Evolutionary conservation across 2,797 vertebrate genomes (phyloP).

Genomic region (Hyperoplus lanceolatus): DNA sequence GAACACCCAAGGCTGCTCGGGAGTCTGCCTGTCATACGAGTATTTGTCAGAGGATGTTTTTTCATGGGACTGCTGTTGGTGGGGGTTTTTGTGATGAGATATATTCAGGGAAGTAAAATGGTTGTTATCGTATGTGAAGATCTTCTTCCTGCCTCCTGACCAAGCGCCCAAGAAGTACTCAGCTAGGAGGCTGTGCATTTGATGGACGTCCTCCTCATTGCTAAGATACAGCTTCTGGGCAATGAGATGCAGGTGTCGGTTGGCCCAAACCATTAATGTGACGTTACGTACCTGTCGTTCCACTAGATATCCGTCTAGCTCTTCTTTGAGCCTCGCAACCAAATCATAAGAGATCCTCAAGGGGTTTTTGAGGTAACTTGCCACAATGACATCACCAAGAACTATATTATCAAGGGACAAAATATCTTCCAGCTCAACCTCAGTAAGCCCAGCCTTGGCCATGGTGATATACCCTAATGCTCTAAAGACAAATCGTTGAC

Average conservation of each 20-base stretch:
- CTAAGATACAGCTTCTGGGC: slow-evolving; percentile 97
- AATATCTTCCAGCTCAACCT: slow-evolving; percentile 97
- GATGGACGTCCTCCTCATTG: slow-evolving; percentile 92
- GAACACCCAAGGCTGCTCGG: slow-evolving; percentile 99
- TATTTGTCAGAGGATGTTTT: slow-evolving; percentile 92
- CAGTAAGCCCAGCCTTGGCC: slow-evolving; percentile 95
- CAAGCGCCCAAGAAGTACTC: slow-evolving; percentile 99
- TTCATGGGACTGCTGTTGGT: slow-evolving; percentile 88
- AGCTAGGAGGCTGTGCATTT: slow-evolving; percentile 97
- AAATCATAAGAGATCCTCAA: slow-evolving; percentile 94
- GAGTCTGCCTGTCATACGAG: slow-evolving; percentile 95
- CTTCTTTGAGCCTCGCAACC: slow-evolving; percentile 95
- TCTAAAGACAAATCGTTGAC: slow-evolving; percentile 92
- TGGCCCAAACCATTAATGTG: slow-evolving; percentile 97
- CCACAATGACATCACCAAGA: slow-evolving; percentile 91
- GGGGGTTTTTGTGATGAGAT: slow-evolving; percentile 90
- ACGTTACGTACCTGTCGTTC: slow-evolving; percentile 97
- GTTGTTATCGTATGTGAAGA: slow-evolving; percentile 91
- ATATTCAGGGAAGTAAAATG: slow-evolving; percentile 91
- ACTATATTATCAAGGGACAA: slow-evolving; percentile 97
- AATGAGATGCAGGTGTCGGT: slow-evolving; percentile 97
- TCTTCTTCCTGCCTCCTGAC: slow-evolving; percentile 97
- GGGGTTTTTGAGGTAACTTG: slow-evolving; percentile 90
- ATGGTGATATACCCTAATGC: slow-evolving; percentile 98
- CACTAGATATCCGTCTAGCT: slow-evolving; percentile 94